phyloP scores from a whole-genome alignment of 2,888 invertebrate genomes.

The Spodoptera exigua region DNA sequence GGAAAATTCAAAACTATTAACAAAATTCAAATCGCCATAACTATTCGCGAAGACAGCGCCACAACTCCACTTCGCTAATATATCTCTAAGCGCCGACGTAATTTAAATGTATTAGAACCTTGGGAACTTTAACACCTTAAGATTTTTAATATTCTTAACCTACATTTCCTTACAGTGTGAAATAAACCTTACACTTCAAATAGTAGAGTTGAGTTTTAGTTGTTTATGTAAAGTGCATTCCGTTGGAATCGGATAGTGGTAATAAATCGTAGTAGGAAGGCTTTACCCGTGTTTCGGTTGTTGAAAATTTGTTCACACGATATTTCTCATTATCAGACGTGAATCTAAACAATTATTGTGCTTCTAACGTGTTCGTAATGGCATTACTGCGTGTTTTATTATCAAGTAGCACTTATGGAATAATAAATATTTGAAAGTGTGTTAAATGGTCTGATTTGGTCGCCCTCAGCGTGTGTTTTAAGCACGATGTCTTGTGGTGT shows the following conservation, averaged over 20 bases:
- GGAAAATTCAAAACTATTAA: too few relatives aligned
- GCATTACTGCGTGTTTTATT: slow-evolving; percentile 51
- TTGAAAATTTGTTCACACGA: slow-evolving; percentile 77
- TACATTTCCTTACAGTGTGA: slow-evolving; percentile 36
- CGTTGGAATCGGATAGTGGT: slow-evolving; percentile 69
- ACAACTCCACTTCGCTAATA: slow-evolving; percentile 57
- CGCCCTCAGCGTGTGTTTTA: too few relatives aligned
- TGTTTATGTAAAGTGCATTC: slow-evolving; percentile 69
- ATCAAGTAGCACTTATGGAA: slow-evolving; percentile 24
- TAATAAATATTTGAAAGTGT: slow-evolving; percentile 6
- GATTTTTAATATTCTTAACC: slow-evolving; percentile 62
- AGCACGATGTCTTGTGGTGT: too few relatives aligned
- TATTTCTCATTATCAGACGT: slow-evolving; percentile 68
- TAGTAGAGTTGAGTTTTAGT: slow-evolving; percentile 19
- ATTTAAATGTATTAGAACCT: slow-evolving; percentile 59
- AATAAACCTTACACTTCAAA: slow-evolving; percentile 12
- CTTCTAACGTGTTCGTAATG: slow-evolving; percentile 50
- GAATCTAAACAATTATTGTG: slow-evolving; percentile 68
- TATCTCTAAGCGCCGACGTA: slow-evolving; percentile 48
- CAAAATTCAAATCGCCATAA: slow-evolving; percentile 12
- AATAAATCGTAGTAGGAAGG: slow-evolving; percentile 69
- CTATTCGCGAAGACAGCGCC: slow-evolving; percentile 25
- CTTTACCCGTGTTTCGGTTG: slow-evolving; percentile 68
- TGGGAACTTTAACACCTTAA: slow-evolving; percentile 56
- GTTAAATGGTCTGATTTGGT: too few relatives aligned